Base-by-base conservation (phyloP, 2,888 invertebrate genomes). In the Amphipyra tragopoginis region DNA sequence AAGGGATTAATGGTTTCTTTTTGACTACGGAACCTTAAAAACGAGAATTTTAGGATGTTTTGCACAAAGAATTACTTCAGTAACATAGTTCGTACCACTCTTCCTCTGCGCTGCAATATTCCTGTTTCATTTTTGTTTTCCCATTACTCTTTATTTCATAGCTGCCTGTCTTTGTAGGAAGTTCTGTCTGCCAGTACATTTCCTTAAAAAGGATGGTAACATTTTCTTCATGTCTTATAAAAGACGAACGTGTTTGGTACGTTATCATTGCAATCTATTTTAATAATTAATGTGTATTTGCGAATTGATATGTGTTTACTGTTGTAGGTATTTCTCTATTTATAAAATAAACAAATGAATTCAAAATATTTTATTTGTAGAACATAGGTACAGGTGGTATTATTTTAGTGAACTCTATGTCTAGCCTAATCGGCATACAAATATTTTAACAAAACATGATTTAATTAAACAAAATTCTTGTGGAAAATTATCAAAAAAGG, bases 171-270 rank as follows among this genome's bases (percentile, higher is more conserved):
- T 71, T 33, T 7, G 40, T 36, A 36, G n/a, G 33, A 34, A 42
- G 15, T 70, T 49, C 5, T n/a, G n/a, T 15, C 21, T 42, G 8
- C 36, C 8, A 21, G 11, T 34, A 26, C n/a, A 34, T 63, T 58
- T 54, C n/a, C 39, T 54, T 33, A 15, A 4, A 64, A 29, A 4
- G 11, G 40, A 52, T 44, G 15, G 6, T 48, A 11, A 36, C 15
- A 36, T 50, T 57, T 44, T 58, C 39, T 33, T 33, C 21, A 34
- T 44, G 13, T 48, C 13, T 34, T 45, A 13, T 36, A 42, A 44
- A 55, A 33, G 13, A 15, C 21, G 55, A 65, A 72, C 60, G 65
- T 72, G 72, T 65, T 55, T 51, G 15, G 21, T 14, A 15, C 48
- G 15, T 38, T 55, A 11, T n/a, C 8, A 42, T 21, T 55, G 52